Evolutionary conservation across 2,888 invertebrate genomes (phyloP).

Genomic region (Dinocampus coccinellae): DNA sequence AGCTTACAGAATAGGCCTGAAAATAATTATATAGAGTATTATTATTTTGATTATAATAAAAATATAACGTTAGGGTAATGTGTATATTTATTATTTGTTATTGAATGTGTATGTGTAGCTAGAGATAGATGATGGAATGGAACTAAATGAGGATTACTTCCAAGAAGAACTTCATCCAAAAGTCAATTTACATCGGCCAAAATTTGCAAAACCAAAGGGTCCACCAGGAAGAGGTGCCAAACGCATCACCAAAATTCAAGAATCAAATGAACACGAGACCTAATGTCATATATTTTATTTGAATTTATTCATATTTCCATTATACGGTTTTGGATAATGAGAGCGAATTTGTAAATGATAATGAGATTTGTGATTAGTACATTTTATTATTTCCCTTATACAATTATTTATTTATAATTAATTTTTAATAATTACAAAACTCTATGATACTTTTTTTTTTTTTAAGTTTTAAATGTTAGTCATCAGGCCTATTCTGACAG

Average conservation of each 20-base stretch:
- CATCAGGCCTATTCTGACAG: slow-evolving; percentile 58
- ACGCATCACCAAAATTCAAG: slow-evolving; percentile 80
- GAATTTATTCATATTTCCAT: slow-evolving; percentile 10
- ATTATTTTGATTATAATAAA: not conserved
- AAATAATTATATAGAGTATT: not conserved
- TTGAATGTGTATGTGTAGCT: slow-evolving; percentile 74
- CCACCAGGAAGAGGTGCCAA: slow-evolving; percentile 94
- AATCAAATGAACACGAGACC: slow-evolving; percentile 54
- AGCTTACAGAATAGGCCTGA: slow-evolving; percentile 67
- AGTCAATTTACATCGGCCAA: slow-evolving; percentile 86
- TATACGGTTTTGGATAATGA: slow-evolving; percentile 39
- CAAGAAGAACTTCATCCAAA: slow-evolving; percentile 96
- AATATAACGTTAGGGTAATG: slow-evolving; percentile 23
- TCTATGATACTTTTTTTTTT: slow-evolving; percentile 31
- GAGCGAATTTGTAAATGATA: slow-evolving; percentile 20
- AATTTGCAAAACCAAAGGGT: slow-evolving; percentile 97
- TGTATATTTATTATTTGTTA: slow-evolving; percentile 46
- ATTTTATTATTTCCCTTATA: slow-evolving; percentile 21
- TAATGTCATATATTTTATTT: slow-evolving; percentile 34
- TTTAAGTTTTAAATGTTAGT: not conserved
- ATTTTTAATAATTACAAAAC: slow-evolving; percentile 14
- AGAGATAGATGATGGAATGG: slow-evolving; percentile 91
- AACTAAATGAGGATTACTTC: slow-evolving; percentile 90
- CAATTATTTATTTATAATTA: slow-evolving; percentile 29
- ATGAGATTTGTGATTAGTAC: slow-evolving; percentile 29